Conservation (phyloP, 2,113 vertebrate species). For the Tapirus terrestris region DNA sequence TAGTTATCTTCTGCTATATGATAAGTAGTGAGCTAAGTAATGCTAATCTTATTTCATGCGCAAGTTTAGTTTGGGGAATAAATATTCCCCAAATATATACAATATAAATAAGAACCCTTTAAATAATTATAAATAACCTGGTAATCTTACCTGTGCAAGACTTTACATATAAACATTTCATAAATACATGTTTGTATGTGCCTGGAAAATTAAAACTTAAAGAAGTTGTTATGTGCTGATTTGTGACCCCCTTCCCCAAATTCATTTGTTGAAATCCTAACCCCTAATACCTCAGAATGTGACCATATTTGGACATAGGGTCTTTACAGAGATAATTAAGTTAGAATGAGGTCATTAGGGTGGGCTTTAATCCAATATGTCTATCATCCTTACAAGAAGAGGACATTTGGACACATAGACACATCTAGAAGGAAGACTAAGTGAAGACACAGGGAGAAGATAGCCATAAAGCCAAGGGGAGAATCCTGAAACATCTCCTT, state of each 20-base stretch:
- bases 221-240: neutral
- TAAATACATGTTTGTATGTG: neutral
- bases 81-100: neutral
- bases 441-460: neutral
- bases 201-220: neutral
- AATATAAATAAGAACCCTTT: conserved; percentile 15
- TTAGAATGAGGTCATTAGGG: neutral
- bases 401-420: neutral
- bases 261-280: neutral
- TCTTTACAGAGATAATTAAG: neutral
- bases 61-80: neutral
- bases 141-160: neutral
- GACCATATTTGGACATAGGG: neutral
- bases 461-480: neutral
- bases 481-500: neutral
- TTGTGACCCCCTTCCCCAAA: neutral
- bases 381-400: neutral
- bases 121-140: neutral
- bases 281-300: neutral
- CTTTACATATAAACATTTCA: neutral
- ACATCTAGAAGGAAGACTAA: neutral
- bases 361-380: neutral
- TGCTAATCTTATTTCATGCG: neutral
- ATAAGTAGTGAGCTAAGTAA: neutral
- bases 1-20: neutral